Percentiles rank a stretch among this genome's conserved stretches.
Conservation (phyloP, 2,113 vertebrate species). For the Lynx canadensis region DNA sequence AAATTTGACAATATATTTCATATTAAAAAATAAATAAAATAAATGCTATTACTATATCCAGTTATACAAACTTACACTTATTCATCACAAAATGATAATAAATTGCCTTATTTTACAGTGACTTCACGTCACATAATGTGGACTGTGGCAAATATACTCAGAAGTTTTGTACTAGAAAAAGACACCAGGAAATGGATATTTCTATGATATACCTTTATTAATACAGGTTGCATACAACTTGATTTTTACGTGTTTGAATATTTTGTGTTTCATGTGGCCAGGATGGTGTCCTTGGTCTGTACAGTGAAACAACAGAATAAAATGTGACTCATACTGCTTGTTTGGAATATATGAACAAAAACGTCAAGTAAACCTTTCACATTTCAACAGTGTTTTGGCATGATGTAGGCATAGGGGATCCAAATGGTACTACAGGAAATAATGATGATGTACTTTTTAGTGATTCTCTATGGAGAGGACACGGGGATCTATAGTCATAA, state of each 20-base stretch:
- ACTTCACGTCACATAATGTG: background rate
- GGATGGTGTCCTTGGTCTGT: background rate
- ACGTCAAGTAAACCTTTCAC: background rate
- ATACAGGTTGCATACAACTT: background rate
- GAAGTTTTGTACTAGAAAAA: background rate
- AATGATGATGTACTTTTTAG: background rate
- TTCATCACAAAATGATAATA: background rate
- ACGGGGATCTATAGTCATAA: background rate
- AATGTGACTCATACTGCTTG: background rate
- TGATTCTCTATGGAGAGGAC: background rate
- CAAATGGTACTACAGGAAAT: background rate
- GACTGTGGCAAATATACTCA: background rate
- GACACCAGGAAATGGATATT: background rate
- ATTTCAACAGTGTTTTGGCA: background rate
- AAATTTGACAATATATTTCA: too few species aligned
- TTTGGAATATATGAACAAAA: background rate
- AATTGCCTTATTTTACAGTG: background rate
- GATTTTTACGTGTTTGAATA: background rate
- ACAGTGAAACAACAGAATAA: background rate
- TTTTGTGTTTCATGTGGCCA: background rate
- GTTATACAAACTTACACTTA: background rate
- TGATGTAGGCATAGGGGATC: background rate
- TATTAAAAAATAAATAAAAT: too few species aligned
- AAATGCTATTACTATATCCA: background rate
- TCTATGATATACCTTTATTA: background rate